Evolutionary conservation across 2,888 invertebrate species (phyloP).

Genomic region (Synanthedon myopaeformis): DNA sequence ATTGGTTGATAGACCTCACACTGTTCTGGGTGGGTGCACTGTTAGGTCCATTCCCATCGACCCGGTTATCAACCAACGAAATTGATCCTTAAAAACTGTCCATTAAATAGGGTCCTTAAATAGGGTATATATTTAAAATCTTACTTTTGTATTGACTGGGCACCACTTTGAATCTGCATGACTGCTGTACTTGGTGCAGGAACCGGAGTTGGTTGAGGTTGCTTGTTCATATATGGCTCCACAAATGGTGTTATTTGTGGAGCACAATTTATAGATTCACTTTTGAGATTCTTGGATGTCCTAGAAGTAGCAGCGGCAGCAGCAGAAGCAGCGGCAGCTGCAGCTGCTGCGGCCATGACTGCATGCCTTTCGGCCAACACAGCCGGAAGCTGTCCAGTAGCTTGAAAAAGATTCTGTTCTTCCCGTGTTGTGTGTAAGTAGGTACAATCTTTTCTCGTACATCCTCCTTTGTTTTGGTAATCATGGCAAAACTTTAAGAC

Average conservation of each 20-base stretch:
- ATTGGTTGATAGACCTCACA: no score
- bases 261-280: conserved; percentile 3
- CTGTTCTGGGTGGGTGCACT: no score
- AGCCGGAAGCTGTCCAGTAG: conserved; percentile 35
- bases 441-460: conserved; percentile 37
- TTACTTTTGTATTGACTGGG: no score
- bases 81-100: no score
- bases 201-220: conserved; percentile 25
- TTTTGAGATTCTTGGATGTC: no score
- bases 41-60: no score
- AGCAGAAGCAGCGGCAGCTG: conserved; percentile 13
- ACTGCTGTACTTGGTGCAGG: conserved; percentile 6
- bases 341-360: conserved; percentile 18
- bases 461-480: conserved; percentile 45
- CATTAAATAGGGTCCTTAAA: no score
- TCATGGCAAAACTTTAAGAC: conserved; percentile 52
- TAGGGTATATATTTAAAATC: no score
- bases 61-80: no score
- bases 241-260: conserved; percentile 22
- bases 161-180: no score
- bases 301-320: no score
- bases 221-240: conserved; percentile 12
- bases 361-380: conserved; percentile 38
- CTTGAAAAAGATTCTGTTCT: conserved; percentile 38
- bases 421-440: conserved; percentile 44